A percentile compares a stretch with the other conserved stretches of the same genome.
These are phyloP conservation scores for Chaetophractus vellerosus DNA, from an alignment of 2,797 vertebrate species.

Conservation along the genomic window DNA sequence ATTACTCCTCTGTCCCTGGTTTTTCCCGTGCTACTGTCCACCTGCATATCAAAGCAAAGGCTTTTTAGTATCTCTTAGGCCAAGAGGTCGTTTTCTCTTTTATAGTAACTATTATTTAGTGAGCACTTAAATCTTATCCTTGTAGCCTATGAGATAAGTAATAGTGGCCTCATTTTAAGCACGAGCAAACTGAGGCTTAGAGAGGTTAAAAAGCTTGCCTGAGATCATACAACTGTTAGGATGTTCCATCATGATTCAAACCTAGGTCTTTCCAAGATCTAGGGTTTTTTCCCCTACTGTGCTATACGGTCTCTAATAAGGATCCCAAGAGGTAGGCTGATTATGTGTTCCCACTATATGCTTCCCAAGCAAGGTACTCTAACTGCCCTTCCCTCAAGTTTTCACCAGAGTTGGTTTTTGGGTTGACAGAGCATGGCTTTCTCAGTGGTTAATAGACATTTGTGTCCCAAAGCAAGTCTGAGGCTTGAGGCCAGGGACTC, in stretches of 20 bases:
- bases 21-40: too few relatives aligned
- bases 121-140: neutral
- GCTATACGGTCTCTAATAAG: neutral
- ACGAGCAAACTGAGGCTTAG: neutral
- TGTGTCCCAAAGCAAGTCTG: neutral
- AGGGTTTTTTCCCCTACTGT: neutral
- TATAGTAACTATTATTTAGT: neutral
- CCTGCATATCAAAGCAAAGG: neutral
- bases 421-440: conserved; percentile 1
- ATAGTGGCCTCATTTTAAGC: too few relatives aligned
- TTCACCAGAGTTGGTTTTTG: neutral
- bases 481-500: neutral
- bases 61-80: neutral
- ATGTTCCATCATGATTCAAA: neutral
- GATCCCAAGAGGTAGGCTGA: neutral
- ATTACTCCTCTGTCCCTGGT: neutral
- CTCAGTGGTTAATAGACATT: conserved; percentile 49
- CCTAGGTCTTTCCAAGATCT: neutral
- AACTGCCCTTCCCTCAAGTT: neutral
- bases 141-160: neutral
- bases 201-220: neutral
- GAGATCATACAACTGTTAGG: too few relatives aligned
- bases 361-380: neutral
- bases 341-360: neutral
- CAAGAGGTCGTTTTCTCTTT: neutral